These are phyloP conservation scores for Neoscelio sp. DNA, from an alignment of 2,888 invertebrate species.

Conservation along the genomic window DNA sequence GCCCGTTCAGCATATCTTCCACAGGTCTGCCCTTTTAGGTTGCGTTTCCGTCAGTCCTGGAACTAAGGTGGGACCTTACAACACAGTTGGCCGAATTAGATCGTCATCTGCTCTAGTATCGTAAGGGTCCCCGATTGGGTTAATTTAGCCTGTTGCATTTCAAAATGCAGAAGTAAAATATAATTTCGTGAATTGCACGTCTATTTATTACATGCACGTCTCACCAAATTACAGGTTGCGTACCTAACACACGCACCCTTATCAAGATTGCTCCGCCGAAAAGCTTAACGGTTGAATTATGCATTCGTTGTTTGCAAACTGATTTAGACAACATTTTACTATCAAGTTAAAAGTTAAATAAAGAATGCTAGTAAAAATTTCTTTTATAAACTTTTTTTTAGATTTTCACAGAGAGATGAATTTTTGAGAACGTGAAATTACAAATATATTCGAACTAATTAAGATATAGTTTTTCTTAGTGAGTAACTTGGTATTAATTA, in stretches of 20 bases:
- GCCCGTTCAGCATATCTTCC: conserved; percentile 75
- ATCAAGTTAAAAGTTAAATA: too few relatives aligned
- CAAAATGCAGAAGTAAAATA: conserved; percentile 67
- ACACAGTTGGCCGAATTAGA: conserved; percentile 72
- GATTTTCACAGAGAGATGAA: too few relatives aligned
- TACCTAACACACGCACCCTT: conserved; percentile 12
- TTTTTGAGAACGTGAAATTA: too few relatives aligned
- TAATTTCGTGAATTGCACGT: conserved; percentile 32
- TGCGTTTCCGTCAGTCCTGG: conserved; percentile 33
- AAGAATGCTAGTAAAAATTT: too few relatives aligned
- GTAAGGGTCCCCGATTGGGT: conserved; percentile 75
- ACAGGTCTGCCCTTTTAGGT: conserved; percentile 69
- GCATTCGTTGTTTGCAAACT: too few relatives aligned
- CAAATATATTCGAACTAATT: too few relatives aligned
- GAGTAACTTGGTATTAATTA: too few relatives aligned
- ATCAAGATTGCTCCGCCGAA: conserved; percentile 12
- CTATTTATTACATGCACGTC: conserved; percentile 42
- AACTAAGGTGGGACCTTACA: conserved; percentile 57
- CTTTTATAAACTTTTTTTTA: too few relatives aligned
- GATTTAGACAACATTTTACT: too few relatives aligned
- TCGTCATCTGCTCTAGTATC: conserved; percentile 77
- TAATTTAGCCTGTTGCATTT: conserved; percentile 71
- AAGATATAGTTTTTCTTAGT: too few relatives aligned
- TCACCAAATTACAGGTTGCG: conserved; percentile 39
- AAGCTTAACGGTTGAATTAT: conserved; percentile 5